phyloP scores from a whole-genome alignment of 2,113 vertebrate genomes.

The Pangasianodon gigas region DNA sequence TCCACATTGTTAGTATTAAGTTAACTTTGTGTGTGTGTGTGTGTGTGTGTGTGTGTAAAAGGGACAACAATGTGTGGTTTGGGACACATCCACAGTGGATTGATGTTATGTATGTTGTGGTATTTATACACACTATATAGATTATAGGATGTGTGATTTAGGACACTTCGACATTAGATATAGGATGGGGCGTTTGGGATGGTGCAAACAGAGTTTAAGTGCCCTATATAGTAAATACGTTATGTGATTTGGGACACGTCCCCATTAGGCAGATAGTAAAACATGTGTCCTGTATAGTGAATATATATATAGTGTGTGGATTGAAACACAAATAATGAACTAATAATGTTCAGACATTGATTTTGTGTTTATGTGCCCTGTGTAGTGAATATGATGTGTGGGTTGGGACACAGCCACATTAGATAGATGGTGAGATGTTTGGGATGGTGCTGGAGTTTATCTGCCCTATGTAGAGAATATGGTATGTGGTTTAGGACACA shows the following conservation, averaged over 20 bases:
- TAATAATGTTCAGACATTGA: too few species aligned
- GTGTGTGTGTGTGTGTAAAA: slow-evolving; percentile 1
- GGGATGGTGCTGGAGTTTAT: slow-evolving; percentile 11
- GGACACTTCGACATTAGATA: background rate
- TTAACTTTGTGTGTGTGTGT: background rate
- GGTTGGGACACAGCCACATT: background rate
- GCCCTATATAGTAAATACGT: background rate
- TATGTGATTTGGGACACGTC: slow-evolving; percentile 1
- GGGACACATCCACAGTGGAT: background rate
- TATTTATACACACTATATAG: background rate
- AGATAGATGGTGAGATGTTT: background rate
- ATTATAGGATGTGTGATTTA: background rate
- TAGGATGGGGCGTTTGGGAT: background rate
- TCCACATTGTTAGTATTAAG: too few species aligned
- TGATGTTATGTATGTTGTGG: background rate
- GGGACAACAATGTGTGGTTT: background rate
- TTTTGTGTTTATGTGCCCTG: background rate
- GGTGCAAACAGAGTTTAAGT: background rate
- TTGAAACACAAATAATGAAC: too few species aligned
- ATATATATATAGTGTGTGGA: background rate
- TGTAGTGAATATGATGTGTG: background rate
- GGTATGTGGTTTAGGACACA: background rate
- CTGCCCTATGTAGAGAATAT: background rate
- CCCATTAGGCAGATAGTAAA: background rate
- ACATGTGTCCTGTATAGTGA: background rate